Evolutionary conservation across 37 sponge, comb jelly and placozoan species (phyloP), one percentile per base, ranked within the genome.

Genomic region (Ephydatia muelleri): DNA sequence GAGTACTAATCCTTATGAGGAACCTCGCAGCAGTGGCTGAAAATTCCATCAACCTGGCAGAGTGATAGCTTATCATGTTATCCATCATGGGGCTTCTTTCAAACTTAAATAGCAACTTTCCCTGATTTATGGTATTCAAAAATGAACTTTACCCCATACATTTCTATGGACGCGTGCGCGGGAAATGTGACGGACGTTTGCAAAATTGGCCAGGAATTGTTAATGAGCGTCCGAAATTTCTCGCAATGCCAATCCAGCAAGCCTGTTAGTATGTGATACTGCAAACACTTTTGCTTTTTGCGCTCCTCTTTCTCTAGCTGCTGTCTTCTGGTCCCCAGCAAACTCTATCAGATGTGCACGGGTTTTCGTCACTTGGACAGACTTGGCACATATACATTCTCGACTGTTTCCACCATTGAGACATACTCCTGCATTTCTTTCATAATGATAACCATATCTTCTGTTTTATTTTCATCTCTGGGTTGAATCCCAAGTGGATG

Each of bases 391-490:
- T 35, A 65, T 30, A 66, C 65, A 27, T 48, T 65, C 65, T 57
- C 32, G 29, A 65, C 29, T 27, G 67, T 49, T 57, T 79, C 80
- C 67, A 79, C 34, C 32, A 65, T 66, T 75, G 84, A 78, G 23
- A 85, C 74, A 72, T 83, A 83, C 31, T 83, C 13, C 26, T 81
- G 70, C 32, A 40, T 38, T 29, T 71, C 29, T 26, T 49, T 65
- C 83, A 82, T 71, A 39, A 82, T 83, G 23, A 72, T 74, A 38
- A 83, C 69, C 83, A 86, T 70, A n/a, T 86, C 80, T 64, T 77
- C 86, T 72, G 30, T 38, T 34, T 85, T 86, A 47, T 79, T 86
- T 32, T 86, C 86, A 48, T 86, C 70, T 65, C 33, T 79, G 13
- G 86, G 72, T 26, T 70, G 26, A 49, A 86, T 76, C 27, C 80